Conservation (phyloP, 2,888 invertebrate species). For the Drosophila tripunctata region DNA sequence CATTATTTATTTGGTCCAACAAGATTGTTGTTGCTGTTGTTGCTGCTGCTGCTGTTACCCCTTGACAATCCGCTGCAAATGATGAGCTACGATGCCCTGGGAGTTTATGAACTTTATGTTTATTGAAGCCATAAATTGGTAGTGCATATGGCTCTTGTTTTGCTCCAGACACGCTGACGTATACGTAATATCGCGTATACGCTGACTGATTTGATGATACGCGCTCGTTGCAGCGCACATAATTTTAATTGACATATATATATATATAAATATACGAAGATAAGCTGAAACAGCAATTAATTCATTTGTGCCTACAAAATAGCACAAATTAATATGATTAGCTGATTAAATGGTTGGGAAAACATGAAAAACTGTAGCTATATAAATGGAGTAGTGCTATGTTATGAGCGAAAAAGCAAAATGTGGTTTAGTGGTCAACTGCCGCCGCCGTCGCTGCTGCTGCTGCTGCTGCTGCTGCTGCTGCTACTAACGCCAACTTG, state of each 20-base stretch:
- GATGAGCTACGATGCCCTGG: constrained; percentile 76
- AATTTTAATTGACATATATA: constrained; percentile 18
- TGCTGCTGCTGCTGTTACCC: constrained; percentile 30
- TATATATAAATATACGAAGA: constrained; percentile 2
- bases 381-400: too few relatives aligned
- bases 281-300: constrained; percentile 1
- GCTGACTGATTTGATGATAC: constrained; percentile 25
- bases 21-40: constrained; percentile 30
- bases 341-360: neutral
- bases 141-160: constrained; percentile 63
- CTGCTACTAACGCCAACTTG: neutral
- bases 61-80: constrained; percentile 67
- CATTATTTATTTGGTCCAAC: constrained; percentile 72
- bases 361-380: constrained; percentile 5
- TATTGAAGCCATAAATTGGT: constrained; percentile 79
- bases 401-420: neutral
- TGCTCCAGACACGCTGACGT: constrained; percentile 27
- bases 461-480: neutral
- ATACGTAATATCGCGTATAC: constrained; percentile 47
- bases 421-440: constrained; percentile 3
- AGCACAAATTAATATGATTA: constrained; percentile 26
- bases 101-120: constrained; percentile 80
- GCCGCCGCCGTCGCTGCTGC: neutral
- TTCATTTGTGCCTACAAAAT: constrained; percentile 14
- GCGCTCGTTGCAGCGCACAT: neutral